These are phyloP conservation scores for Eleutherodactylus coqui DNA, from an alignment of 2,797 vertebrate species.

Conservation along the genomic window DNA sequence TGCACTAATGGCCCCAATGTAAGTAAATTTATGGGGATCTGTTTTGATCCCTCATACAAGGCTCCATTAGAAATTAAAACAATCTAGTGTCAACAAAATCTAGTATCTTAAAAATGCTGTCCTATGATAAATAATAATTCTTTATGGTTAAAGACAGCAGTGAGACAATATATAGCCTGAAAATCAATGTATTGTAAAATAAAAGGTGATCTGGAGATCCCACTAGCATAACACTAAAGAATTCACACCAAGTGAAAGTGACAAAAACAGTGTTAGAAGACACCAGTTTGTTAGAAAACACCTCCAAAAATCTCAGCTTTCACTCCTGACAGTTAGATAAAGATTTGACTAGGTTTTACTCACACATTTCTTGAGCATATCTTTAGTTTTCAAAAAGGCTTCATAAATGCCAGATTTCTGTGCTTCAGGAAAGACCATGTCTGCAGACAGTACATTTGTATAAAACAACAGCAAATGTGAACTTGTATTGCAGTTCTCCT, in stretches of 20 bases:
- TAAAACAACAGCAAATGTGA: conserved; percentile 75
- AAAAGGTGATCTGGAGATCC: neutral
- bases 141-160: neutral
- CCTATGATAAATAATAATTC: neutral
- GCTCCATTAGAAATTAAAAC: no score
- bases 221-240: neutral
- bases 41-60: no score
- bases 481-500: conserved; percentile 73
- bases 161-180: neutral
- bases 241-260: conserved; percentile 55
- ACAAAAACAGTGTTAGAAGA: conserved; percentile 45
- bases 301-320: conserved; percentile 32
- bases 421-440: conserved; percentile 43
- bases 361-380: conserved; percentile 69
- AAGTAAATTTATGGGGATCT: no score
- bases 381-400: conserved; percentile 70
- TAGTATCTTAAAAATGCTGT: no score
- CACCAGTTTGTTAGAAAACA: conserved; percentile 7
- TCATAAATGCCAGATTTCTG: conserved; percentile 65
- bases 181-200: neutral
- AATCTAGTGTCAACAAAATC: no score
- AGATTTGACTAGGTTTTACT: conserved; percentile 66
- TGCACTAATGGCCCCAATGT: no score
- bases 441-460: conserved; percentile 68
- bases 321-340: neutral